Conservation (phyloP, 2,888 invertebrate species). For the Trissolcus japonicus region DNA sequence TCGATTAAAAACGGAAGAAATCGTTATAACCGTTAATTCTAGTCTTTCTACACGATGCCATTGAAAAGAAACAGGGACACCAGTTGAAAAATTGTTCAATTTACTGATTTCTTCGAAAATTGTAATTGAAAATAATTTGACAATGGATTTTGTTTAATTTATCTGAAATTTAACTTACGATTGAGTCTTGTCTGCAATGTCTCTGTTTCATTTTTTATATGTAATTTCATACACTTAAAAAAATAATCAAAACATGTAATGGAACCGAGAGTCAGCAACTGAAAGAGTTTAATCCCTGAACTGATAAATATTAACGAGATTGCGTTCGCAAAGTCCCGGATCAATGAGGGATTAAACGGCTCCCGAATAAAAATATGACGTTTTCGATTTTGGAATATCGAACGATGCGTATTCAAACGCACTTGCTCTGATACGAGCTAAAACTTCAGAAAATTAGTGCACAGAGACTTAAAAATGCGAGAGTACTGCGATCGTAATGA, state of each 20-base stretch:
- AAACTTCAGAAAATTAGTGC: conserved; percentile 5
- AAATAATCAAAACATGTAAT: not conserved
- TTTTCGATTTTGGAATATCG: conserved; percentile 23
- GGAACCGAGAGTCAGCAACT: conserved; percentile 15
- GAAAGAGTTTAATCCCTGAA: conserved; percentile 21
- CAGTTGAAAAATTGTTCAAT: too few relatives aligned
- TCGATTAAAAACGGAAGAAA: not conserved
- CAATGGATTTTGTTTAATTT: not conserved
- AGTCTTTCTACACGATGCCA: too few relatives aligned
- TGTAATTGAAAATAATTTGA: conserved; percentile 1
- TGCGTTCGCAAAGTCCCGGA: conserved; percentile 25
- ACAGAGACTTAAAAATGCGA: conserved; percentile 12
- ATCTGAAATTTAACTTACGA: not conserved
- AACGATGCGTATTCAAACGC: conserved; percentile 17
- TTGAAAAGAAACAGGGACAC: too few relatives aligned
- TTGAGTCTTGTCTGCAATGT: not conserved
- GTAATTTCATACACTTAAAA: not conserved
- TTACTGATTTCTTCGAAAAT: not conserved
- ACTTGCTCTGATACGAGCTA: not conserved
- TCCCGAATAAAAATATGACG: conserved; percentile 15
- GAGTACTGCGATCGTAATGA: conserved; percentile 9
- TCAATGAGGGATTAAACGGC: conserved; percentile 26
- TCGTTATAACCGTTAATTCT: too few relatives aligned
- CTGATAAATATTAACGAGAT: conserved; percentile 36
- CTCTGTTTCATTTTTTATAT: not conserved